Percentiles rank a stretch among this genome's conserved stretches.
Conservation (phyloP, 2,888 invertebrate species). For the Malthinus seriepunctatus region DNA sequence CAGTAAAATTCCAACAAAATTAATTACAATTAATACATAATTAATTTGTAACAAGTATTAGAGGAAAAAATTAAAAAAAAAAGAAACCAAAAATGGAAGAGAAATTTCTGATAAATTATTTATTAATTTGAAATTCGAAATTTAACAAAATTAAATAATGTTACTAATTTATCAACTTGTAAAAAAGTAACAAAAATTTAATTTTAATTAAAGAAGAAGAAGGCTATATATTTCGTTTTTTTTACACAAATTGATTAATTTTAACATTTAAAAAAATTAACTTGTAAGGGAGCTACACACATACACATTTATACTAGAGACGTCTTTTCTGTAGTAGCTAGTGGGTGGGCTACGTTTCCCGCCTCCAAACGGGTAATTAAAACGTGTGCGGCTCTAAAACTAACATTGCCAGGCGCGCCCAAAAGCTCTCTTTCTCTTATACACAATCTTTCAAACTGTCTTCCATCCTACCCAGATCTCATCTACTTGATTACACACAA, state of each 20-base stretch:
- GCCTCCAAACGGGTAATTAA: constrained; percentile 32
- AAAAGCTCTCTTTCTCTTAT: not conserved
- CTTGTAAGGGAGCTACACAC: constrained; percentile 4
- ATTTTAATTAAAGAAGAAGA: too few species aligned
- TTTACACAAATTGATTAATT: constrained; percentile 1
- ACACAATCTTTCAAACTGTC: constrained; percentile 29
- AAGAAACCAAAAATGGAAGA: too few species aligned
- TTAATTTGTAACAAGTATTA: too few species aligned
- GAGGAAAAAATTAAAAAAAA: too few species aligned
- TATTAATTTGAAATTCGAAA: too few species aligned
- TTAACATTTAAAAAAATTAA: constrained; percentile 5
- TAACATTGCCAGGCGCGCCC: constrained; percentile 25
- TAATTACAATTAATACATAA: too few species aligned
- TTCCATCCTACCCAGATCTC: constrained; percentile 17
- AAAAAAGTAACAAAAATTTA: too few species aligned
- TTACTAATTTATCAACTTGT: too few species aligned
- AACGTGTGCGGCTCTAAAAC: constrained; percentile 27
- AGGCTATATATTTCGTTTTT: not conserved
- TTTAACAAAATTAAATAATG: too few species aligned
- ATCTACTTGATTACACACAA: constrained; percentile 18
- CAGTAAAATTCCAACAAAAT: too few species aligned
- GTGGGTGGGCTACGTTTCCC: constrained; percentile 29
- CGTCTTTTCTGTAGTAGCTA: constrained; percentile 24
- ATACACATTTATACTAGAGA: not conserved
- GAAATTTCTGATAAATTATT: too few species aligned